phyloP scores from a whole-genome alignment of 2,113 vertebrate species.

The Equus przewalskii region DNA sequence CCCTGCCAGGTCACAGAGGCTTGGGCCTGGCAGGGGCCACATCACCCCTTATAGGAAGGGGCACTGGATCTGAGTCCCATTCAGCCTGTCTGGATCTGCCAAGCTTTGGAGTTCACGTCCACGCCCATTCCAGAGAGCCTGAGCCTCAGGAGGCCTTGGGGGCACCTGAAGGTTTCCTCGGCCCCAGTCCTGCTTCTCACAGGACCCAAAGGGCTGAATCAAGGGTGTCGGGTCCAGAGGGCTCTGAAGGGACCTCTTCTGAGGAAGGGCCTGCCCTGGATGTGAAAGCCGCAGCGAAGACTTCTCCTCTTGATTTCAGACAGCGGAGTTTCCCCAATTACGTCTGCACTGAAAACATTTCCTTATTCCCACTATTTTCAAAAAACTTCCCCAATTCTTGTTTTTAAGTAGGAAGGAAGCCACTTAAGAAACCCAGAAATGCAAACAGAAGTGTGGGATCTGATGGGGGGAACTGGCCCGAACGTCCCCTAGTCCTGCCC shows the following conservation, averaged over 20 bases:
- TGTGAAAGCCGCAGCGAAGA: fast-evolving
- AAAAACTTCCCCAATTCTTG: neutral
- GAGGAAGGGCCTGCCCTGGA: neutral
- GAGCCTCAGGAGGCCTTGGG: neutral
- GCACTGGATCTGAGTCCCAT: neutral
- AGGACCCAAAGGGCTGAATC: neutral
- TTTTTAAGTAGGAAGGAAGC: neutral
- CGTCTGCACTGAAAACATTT: neutral
- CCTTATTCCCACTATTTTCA: neutral
- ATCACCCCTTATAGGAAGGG: neutral
- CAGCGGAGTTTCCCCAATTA: neutral
- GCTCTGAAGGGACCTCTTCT: neutral
- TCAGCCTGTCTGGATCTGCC: neutral
- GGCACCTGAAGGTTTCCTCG: neutral
- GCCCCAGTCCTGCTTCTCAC: neutral
- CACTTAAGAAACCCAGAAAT: neutral
- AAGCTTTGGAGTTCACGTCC: neutral
- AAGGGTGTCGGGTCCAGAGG: neutral
- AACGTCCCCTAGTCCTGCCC: neutral
- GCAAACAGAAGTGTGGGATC: neutral
- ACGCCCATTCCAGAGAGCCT: neutral
- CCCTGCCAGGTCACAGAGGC: neutral
- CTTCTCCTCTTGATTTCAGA: neutral
- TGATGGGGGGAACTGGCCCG: neutral
- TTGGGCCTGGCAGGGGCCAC: neutral